These are phyloP conservation scores for Diplosoma virens DNA, from an alignment of 23 tunicate species.

Conservation along the genomic window DNA sequence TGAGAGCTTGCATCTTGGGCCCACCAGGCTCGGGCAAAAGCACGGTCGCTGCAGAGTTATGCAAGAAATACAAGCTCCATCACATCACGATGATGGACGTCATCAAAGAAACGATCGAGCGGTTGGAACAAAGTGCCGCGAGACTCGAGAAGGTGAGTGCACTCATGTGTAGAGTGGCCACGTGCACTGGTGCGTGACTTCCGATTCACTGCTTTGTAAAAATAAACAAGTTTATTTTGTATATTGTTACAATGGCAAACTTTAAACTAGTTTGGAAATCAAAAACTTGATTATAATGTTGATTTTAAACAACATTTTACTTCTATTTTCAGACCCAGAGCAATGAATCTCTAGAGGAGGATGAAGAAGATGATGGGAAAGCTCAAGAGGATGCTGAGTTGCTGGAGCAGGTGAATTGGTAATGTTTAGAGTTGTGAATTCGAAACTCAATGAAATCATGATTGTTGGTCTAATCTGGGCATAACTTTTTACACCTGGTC, in stretches of 20 bases:
- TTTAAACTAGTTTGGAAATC: no score
- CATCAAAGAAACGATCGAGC: constrained; percentile 74
- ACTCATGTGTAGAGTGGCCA: no score
- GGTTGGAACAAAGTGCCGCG: constrained; percentile 85
- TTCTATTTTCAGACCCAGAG: constrained; percentile 12
- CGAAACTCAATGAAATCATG: no score
- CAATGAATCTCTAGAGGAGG: constrained; percentile 56
- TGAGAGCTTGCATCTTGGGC: constrained; percentile 88
- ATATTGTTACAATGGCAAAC: no score
- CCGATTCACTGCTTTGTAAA: neutral
- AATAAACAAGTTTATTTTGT: no score
- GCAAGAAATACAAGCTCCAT: constrained; percentile 90
- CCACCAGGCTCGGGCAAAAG: constrained; percentile 96
- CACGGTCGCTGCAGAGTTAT: constrained; percentile 56
- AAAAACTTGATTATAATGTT: no score
- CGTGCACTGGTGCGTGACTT: neutral
- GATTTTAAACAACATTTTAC: no score
- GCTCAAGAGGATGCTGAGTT: constrained; percentile 88
- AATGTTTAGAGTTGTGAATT: neutral
- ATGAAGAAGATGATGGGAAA: constrained; percentile 94
- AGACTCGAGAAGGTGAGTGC: constrained; percentile 76
- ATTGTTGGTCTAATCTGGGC: no score
- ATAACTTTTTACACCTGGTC: no score
- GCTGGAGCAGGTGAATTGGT: constrained; percentile 47
- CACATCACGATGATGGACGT: constrained; percentile 86